Conservation (phyloP, 92 coral and sea anemone genomes). For the Zoanthus solanderi region DNA sequence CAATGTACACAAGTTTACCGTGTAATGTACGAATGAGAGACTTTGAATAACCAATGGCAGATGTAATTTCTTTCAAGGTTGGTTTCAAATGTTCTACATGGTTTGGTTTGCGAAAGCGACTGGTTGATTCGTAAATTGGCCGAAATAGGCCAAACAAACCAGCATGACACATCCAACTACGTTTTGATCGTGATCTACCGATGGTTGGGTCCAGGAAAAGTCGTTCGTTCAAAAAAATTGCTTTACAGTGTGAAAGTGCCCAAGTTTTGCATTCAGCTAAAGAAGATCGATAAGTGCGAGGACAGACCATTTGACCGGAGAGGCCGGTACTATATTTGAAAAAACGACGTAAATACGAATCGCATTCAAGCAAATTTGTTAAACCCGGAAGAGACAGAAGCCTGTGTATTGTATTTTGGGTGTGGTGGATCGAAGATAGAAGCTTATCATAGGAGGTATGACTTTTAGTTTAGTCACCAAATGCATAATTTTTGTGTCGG, state of each 20-base stretch:
- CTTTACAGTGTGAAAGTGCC: conserved; percentile 21
- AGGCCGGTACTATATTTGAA: conserved; percentile 11
- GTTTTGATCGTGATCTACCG: background rate
- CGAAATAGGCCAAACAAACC: conserved; percentile 50
- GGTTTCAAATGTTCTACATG: conserved; percentile 37
- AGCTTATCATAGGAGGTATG: background rate
- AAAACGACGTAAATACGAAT: conserved; percentile 19
- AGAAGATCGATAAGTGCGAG: conserved; percentile 27
- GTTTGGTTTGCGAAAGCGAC: conserved; percentile 49
- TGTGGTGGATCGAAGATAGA: conserved; percentile 2
- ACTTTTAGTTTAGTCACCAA: background rate
- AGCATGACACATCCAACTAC: conserved; percentile 48
- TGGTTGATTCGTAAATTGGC: conserved; percentile 46
- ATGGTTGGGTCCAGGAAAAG: background rate
- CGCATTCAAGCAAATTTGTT: conserved; percentile 18
- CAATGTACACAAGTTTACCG: conserved; percentile 33
- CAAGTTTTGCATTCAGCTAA: conserved; percentile 23
- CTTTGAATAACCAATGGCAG: conserved; percentile 17
- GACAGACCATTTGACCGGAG: conserved; percentile 23
- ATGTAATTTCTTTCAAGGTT: conserved; percentile 26
- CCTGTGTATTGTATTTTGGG: conserved; percentile 27
- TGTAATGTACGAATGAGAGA: conserved; percentile 12
- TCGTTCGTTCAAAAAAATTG: conserved; percentile 3
- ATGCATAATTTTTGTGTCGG: conserved; percentile 29
- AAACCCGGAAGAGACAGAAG: conserved; percentile 22